Evolutionary conservation across 2,888 invertebrate genomes (phyloP).

Genomic region (Tenthredo notha): DNA sequence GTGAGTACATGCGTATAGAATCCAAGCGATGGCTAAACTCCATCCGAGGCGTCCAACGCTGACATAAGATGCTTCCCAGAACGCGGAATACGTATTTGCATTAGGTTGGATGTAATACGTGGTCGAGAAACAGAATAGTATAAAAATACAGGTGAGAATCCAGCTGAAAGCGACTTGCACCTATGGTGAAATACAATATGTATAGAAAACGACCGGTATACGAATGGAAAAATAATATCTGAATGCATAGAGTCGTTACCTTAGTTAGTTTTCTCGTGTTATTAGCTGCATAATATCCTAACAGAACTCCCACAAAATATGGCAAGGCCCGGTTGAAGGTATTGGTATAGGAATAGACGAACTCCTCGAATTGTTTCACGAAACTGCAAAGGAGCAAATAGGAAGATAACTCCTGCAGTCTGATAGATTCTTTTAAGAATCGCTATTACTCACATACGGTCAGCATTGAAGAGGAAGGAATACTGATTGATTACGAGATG

Average conservation of each 20-base stretch:
- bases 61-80: constrained; percentile 76
- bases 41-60: constrained; percentile 78
- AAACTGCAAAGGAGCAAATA: not conserved
- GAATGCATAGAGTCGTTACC: not conserved
- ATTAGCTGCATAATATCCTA: constrained; percentile 53
- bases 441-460: not conserved
- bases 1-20: constrained; percentile 79
- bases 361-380: not conserved
- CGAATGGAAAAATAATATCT: not conserved
- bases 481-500: constrained; percentile 76
- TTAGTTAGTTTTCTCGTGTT: constrained; percentile 10
- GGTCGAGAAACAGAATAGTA: not conserved
- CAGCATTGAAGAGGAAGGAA: constrained; percentile 66
- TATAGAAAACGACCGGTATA: not conserved
- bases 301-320: constrained; percentile 60
- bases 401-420: not conserved
- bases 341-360: constrained; percentile 54
- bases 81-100: constrained; percentile 70
- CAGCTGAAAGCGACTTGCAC: not conserved
- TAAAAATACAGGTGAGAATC: not conserved
- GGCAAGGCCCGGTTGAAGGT: constrained; percentile 57
- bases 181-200: constrained; percentile 51
- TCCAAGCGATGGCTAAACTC: constrained; percentile 79
- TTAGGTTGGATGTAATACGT: constrained; percentile 55
- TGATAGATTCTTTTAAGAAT: not conserved